Conservation (phyloP, 2,888 invertebrate species). For the Unio delphinus region DNA sequence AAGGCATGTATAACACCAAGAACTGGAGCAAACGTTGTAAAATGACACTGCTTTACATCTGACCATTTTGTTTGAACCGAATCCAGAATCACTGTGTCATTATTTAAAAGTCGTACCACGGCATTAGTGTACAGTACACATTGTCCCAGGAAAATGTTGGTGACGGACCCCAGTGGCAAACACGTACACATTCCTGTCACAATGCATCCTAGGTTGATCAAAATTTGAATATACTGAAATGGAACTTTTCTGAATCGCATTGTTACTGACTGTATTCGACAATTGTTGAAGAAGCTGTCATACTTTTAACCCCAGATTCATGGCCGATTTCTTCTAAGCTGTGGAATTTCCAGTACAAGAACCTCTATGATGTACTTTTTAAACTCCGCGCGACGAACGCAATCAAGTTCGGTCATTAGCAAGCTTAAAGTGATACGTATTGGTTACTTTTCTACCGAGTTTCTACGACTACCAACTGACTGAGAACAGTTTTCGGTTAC, state of each 20-base stretch:
- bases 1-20: slow-evolving; percentile 31
- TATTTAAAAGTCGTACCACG: background rate
- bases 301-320: too few relatives aligned
- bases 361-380: too few relatives aligned
- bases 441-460: too few relatives aligned
- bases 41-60: slow-evolving; percentile 16
- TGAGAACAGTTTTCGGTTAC: too few relatives aligned
- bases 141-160: slow-evolving; percentile 18
- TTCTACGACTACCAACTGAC: too few relatives aligned
- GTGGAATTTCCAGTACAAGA: too few relatives aligned
- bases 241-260: slow-evolving; percentile 6
- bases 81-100: slow-evolving; percentile 18
- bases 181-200: slow-evolving; percentile 30
- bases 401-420: too few relatives aligned
- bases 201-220: slow-evolving; percentile 18
- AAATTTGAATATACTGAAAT: slow-evolving; percentile 21
- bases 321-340: too few relatives aligned
- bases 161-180: slow-evolving; percentile 24
- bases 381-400: too few relatives aligned
- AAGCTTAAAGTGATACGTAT: too few relatives aligned
- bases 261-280: too few relatives aligned
- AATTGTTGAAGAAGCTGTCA: too few relatives aligned
- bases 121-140: slow-evolving; percentile 30
- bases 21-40: slow-evolving; percentile 22
- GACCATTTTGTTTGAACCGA: slow-evolving; percentile 21